Evolutionary conservation across 30 jellyfish, hydroid and myxozoan genomes (phyloP).

Genomic region (Catostylus mosaicus): DNA sequence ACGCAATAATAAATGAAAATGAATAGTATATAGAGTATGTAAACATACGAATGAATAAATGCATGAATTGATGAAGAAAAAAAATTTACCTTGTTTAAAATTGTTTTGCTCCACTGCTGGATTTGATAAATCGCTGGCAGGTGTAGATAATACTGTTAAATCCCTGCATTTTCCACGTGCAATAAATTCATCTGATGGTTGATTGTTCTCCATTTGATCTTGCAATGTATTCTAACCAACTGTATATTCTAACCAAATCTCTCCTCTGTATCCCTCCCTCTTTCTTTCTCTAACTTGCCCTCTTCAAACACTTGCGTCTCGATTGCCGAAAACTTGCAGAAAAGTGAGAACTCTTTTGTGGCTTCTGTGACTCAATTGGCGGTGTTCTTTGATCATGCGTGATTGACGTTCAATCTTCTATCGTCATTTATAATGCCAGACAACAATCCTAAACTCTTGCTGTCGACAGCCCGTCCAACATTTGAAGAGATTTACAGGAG

Average conservation of each 20-base stretch:
- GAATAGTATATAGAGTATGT: neutral
- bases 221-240: too few species aligned
- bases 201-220: neutral
- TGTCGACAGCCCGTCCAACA: conserved; percentile 62
- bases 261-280: too few species aligned
- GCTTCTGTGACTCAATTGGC: conserved; percentile 24
- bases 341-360: conserved; percentile 34
- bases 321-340: conserved; percentile 14
- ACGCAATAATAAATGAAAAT: neutral
- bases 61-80: neutral
- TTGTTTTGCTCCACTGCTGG: conserved; percentile 22
- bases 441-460: conserved; percentile 47
- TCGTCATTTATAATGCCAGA: conserved; percentile 77
- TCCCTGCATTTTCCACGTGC: conserved; percentile 38
- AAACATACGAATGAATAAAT: neutral
- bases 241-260: too few species aligned
- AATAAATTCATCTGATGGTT: conserved; percentile 1
- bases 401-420: conserved; percentile 60
- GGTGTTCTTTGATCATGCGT: conserved; percentile 50
- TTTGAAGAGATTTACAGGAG: neutral
- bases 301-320: neutral
- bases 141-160: conserved; percentile 6
- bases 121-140: conserved; percentile 8
- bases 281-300: too few species aligned
- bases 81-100: conserved; percentile 15